These are phyloP conservation scores for Pantherophis vulpinus DNA, from an alignment of 2,797 vertebrate genomes.

Conservation along the genomic window DNA sequence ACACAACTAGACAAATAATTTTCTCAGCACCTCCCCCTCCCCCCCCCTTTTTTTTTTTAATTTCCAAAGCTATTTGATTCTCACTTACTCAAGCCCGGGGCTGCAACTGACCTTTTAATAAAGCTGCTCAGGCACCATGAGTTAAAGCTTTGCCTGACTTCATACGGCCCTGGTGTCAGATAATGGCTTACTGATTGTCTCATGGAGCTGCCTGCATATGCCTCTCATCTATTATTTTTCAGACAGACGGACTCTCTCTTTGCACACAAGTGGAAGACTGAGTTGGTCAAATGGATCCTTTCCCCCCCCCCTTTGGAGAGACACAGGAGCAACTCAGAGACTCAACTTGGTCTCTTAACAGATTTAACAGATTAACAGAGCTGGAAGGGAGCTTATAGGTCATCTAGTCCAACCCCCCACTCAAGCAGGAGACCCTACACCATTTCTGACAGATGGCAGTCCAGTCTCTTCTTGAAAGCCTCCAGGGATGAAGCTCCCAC, in stretches of 20 bases:
- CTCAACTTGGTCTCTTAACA: no score
- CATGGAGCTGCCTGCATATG: constrained; percentile 26
- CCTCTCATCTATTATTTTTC: constrained; percentile 34
- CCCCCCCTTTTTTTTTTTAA: not conserved
- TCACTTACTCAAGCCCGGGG: constrained; percentile 7
- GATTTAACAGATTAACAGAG: no score
- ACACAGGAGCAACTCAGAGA: no score
- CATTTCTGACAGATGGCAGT: no score
- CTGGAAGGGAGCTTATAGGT: no score
- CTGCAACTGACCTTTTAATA: constrained; percentile 41
- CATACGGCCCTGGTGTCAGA: not conserved
- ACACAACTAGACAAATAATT: constrained; percentile 7
- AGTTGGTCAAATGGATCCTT: no score
- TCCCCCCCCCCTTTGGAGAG: no score
- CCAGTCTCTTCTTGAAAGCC: no score
- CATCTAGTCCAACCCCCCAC: no score
- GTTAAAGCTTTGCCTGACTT: not conserved
- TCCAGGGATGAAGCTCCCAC: no score
- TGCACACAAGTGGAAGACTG: no score
- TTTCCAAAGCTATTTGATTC: constrained; percentile 23
- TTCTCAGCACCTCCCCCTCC: not conserved
- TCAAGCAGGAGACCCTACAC: no score
- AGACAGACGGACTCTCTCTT: not conserved
- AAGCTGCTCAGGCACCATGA: not conserved
- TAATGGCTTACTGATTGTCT: constrained; percentile 7